phyloP scores from a whole-genome alignment of 2,888 invertebrate species.

The Cerastis leucographa region DNA sequence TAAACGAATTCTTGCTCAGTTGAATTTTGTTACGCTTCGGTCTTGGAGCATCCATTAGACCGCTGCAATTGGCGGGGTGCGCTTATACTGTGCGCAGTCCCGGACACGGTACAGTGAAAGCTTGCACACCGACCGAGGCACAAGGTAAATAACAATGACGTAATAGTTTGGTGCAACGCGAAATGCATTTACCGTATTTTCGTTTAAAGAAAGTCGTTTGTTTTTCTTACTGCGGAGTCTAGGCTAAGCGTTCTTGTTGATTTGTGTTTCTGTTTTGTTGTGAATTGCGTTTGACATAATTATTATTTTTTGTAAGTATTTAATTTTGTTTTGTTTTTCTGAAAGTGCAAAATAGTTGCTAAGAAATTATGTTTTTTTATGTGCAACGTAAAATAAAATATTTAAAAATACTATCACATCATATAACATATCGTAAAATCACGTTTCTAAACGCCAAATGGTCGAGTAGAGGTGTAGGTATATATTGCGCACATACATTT shows the following conservation, averaged over 20 bases:
- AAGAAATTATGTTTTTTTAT: neutral
- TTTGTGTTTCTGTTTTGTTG: neutral
- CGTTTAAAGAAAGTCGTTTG: slow-evolving; percentile 4
- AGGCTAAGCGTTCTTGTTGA: slow-evolving; percentile 8
- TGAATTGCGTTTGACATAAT: neutral
- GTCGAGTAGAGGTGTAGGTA: neutral
- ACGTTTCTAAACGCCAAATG: neutral
- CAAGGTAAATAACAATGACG: slow-evolving; percentile 66
- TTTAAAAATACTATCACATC: too few species aligned
- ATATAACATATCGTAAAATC: neutral
- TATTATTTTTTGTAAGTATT: slow-evolving; percentile 4
- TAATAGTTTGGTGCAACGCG: slow-evolving; percentile 50
- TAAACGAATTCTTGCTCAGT: neutral
- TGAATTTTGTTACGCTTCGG: slow-evolving; percentile 22
- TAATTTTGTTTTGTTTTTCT: neutral
- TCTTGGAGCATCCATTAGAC: slow-evolving; percentile 30
- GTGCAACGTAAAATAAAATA: too few species aligned
- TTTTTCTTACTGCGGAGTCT: neutral
- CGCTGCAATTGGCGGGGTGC: slow-evolving; percentile 58
- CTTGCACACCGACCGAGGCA: slow-evolving; percentile 48
- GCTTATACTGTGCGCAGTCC: slow-evolving; percentile 48
- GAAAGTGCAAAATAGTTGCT: neutral
- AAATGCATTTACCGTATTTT: slow-evolving; percentile 33
- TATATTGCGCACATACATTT: neutral
- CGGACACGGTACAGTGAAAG: slow-evolving; percentile 71